Evolutionary conservation across 2,888 invertebrate species (phyloP), one percentile per base, ranked within the genome.

Genomic region (Volucella inanis): DNA sequence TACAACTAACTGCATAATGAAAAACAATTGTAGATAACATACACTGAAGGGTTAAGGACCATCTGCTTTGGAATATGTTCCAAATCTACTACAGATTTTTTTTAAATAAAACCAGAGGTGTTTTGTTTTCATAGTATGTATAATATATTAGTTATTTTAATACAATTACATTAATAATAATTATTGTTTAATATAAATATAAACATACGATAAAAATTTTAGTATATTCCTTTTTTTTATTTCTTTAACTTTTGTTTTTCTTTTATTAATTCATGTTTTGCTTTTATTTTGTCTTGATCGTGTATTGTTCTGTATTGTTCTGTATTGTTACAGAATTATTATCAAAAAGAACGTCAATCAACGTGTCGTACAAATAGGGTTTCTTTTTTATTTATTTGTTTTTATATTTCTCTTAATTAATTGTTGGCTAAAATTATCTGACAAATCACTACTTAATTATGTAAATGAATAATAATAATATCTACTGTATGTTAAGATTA

Each of bases 191-290:
- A 59, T 84, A 67, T 80, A 84, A 75, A 84, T 80, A 84, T 84
- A 79, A 84, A 84, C 72, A 84, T 79, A 84, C 64, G 50, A 75
- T 71, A 80, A 67, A 77, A 77, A 82, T 77, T 71, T 70, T 80
- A 67, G 41, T 79, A 59, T 79, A 65, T 62, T 74, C 14, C 8
- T 62, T 41, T 43, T 64, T 65, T n/a, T 18, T 18, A 1, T 55
- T 62, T 80, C 0, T 41, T 31, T 31, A 31, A 31, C 31, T 31
- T 31, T 31, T 31, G 31, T 31, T 31, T 22, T 39, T 50, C 45
- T 57, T 12, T 45, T 62, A 14, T 54, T 31, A 45, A 45, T 71
- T 31, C 6, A 12, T 47, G 8, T 62, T 62, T 31, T 12, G 14
- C 49, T 3, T 55, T 65, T 41, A 31, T 31, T 31, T 31, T 31